A percentile compares a stretch with the other conserved stretches of the same genome.
phyloP scores from a whole-genome alignment of 2,113 vertebrate genomes.

The Oreochromis tanganicae region DNA sequence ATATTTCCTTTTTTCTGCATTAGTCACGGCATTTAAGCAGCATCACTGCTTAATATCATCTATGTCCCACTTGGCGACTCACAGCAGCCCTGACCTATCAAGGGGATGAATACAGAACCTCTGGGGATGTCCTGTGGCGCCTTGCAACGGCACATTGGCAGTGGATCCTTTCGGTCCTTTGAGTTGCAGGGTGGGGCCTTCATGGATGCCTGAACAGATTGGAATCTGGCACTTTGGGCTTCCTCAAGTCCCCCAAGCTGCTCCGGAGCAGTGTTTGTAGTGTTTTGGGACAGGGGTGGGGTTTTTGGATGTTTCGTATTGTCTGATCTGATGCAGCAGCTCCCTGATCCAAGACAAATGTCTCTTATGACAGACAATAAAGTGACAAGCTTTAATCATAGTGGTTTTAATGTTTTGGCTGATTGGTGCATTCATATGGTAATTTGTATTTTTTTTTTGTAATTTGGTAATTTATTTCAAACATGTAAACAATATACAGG shows the following conservation, averaged over 20 bases:
- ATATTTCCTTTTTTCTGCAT: not conserved
- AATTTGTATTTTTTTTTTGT: too few relatives aligned
- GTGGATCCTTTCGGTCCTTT: not conserved
- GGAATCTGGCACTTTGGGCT: not conserved
- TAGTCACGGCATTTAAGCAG: not conserved
- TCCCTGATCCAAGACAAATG: not conserved
- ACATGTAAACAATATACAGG: too few relatives aligned
- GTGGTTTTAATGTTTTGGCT: not conserved
- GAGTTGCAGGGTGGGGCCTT: not conserved
- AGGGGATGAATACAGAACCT: not conserved
- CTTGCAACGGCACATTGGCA: not conserved
- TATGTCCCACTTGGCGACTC: too few relatives aligned
- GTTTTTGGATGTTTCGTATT: too few relatives aligned
- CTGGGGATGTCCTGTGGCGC: not conserved
- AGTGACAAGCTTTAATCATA: not conserved
- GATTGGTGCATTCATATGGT: not conserved
- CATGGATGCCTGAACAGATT: not conserved
- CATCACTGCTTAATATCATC: not conserved
- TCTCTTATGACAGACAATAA: not conserved
- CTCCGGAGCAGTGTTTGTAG: not conserved
- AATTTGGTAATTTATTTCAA: too few relatives aligned
- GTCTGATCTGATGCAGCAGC: not conserved
- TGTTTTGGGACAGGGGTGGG: not conserved
- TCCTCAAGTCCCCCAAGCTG: not conserved
- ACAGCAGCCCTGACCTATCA: not conserved